phyloP scores from a whole-genome alignment of 2,888 invertebrate genomes.

The Minunthozetes semirufus region DNA sequence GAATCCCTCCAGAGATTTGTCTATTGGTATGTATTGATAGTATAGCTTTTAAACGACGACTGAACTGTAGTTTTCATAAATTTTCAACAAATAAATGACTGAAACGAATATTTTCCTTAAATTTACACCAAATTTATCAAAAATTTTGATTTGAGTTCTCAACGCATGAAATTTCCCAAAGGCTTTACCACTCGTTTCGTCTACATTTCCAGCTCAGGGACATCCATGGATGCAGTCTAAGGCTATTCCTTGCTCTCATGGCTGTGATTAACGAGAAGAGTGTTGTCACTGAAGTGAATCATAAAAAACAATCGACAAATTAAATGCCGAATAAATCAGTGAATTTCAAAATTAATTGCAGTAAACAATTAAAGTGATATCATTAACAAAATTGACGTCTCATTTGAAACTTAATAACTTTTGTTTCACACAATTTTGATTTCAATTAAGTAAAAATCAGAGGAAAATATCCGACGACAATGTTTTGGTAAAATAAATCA shows the following conservation, averaged over 20 bases:
- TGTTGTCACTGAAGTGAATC: not conserved
- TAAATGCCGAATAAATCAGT: not conserved
- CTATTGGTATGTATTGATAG: constrained; percentile 16
- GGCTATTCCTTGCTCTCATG: not conserved
- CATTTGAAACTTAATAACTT: not conserved
- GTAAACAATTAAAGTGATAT: not conserved
- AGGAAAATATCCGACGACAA: too few species aligned
- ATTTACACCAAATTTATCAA: not conserved
- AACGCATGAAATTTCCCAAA: not conserved
- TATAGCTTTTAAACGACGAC: not conserved
- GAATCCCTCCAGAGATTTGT: not conserved
- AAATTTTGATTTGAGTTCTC: constrained; percentile 9
- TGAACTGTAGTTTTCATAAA: not conserved
- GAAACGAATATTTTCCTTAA: not conserved
- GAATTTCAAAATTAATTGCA: not conserved
- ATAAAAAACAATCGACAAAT: not conserved
- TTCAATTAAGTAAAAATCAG: too few species aligned
- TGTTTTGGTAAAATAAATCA: too few species aligned
- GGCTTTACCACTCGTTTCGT: not conserved
- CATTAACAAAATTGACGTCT: not conserved
- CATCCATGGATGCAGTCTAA: not conserved
- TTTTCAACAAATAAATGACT: not conserved
- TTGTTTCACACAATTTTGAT: not conserved
- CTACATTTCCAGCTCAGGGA: not conserved
- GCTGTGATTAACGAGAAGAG: not conserved